Evolutionary conservation across 2,888 invertebrate genomes (phyloP), one percentile per base, ranked within the genome.

Genomic region (Phytoseiulus persimilis): DNA sequence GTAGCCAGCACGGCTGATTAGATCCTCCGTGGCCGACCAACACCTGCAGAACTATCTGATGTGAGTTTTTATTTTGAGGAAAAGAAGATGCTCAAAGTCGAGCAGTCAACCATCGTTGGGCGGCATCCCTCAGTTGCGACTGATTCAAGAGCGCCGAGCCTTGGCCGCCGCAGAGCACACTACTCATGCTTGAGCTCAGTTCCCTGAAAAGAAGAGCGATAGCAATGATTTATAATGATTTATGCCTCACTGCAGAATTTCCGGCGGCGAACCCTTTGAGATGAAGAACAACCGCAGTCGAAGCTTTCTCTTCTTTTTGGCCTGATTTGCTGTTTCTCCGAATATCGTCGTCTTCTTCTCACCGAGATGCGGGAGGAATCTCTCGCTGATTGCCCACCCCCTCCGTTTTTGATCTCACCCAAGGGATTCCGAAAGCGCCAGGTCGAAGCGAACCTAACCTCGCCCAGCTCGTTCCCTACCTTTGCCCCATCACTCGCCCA

Each of bases 331-430:
- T 28, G 28, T 65, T 65, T 65, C 65, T 65, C 65, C 65, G 65
- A 65, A 65, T 65, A 65, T 65, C 65, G 65, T 65, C 65, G 65
- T 65, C 65, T 11, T 65, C 65, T 28, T 65, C 65, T 65, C 18
- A 1, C 65, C 87, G 31, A 31, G 31, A 39, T 87, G 87, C 32
- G n/a, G 83, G 31, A 5, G 33, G 87, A 87, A 87, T 11, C 32
- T 39, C n/a, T 33, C 87, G 33, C 87, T 87, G 87, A 87, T 87
- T 87, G 87, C 87, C 87, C 87, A 28, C 45, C 87, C 28, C 31
- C 87, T 87, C 28, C 45, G 9, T 87, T 28, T 1, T 32, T 87
- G 87, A 87, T 87, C 87, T 87, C 87, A 87, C 87, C 33, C 87
- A 33, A 39, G 87, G 87, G 87, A 87, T 87, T 32, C 23, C 87